Conservation (phyloP, 2,888 invertebrate species). For the Amaurobius ferox region DNA sequence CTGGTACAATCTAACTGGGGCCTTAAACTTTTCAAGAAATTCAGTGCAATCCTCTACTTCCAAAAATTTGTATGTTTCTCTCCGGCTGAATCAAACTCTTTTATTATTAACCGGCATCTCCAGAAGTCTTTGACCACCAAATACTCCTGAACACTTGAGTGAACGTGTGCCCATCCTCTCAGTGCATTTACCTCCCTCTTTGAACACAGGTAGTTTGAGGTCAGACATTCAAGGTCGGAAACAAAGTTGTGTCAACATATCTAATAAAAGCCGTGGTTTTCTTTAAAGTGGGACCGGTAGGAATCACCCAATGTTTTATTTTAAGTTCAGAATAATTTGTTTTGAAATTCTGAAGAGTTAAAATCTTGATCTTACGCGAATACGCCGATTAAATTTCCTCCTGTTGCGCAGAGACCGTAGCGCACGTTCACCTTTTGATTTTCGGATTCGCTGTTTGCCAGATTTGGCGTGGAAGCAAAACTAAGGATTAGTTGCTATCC, state of each 20-base stretch:
- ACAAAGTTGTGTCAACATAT: slow-evolving; percentile 17
- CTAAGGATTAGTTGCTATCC: no score
- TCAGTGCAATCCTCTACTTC: no score
- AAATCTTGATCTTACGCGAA: slow-evolving; percentile 43
- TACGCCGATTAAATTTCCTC: slow-evolving; percentile 46
- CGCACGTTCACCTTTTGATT: slow-evolving; percentile 67
- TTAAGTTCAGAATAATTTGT: not conserved
- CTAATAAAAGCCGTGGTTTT: slow-evolving; percentile 1
- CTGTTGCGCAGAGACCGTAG: slow-evolving; percentile 66
- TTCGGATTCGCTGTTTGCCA: slow-evolving; percentile 13
- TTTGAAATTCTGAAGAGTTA: slow-evolving; percentile 20
- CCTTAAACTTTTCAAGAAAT: no score
- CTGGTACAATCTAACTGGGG: no score
- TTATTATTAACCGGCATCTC: no score
- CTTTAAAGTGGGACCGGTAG: no score
- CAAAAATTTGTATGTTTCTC: no score
- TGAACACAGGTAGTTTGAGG: slow-evolving; percentile 43
- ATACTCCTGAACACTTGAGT: slow-evolving; percentile 47
- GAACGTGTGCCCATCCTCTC: slow-evolving; percentile 31
- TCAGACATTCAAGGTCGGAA: slow-evolving; percentile 57
- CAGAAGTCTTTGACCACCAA: slow-evolving; percentile 57
- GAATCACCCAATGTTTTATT: no score
- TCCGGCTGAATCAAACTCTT: no score
- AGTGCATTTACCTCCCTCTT: slow-evolving; percentile 60
- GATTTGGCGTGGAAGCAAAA: slow-evolving; percentile 25